Percentiles rank a stretch among this genome's conserved stretches.
These are phyloP conservation scores for Morpho achilles DNA, from an alignment of 2,888 invertebrate species.

Conservation along the genomic window DNA sequence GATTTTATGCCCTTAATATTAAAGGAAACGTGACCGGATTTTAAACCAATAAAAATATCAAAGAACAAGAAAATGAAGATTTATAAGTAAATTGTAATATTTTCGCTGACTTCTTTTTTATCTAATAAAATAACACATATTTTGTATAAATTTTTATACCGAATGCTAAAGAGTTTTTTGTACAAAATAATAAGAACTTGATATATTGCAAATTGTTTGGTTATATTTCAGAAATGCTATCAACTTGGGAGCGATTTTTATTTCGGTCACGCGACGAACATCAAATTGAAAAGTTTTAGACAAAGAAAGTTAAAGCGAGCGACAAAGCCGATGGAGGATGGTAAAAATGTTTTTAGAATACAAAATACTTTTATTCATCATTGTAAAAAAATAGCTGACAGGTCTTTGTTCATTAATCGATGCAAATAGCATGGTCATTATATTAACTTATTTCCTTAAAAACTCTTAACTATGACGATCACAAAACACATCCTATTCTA, in stretches of 20 bases:
- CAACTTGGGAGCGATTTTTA: constrained; percentile 19
- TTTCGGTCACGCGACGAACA: constrained; percentile 30
- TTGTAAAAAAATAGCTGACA: background rate
- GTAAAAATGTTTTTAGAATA: constrained; percentile 5
- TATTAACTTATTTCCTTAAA: no score
- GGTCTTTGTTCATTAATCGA: no score
- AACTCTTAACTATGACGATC: no score
- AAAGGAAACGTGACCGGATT: no score
- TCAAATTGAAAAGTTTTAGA: constrained; percentile 30
- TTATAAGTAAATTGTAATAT: no score
- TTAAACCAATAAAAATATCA: no score
- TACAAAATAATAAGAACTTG: background rate
- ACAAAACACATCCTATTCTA: no score
- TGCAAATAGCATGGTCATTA: no score
- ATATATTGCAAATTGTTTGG: constrained; percentile 12
- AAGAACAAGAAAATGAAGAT: no score
- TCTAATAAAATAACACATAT: no score
- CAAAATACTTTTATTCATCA: background rate
- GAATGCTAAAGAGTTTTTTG: background rate
- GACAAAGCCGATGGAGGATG: constrained; percentile 14
- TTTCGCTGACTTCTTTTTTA: no score
- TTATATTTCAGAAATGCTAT: constrained; percentile 4
- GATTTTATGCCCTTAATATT: no score
- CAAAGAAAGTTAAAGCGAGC: constrained; percentile 29
- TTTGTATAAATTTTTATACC: background rate